phyloP scores from a whole-genome alignment of 2,797 vertebrate genomes.

The Pangasius larnaudii region DNA sequence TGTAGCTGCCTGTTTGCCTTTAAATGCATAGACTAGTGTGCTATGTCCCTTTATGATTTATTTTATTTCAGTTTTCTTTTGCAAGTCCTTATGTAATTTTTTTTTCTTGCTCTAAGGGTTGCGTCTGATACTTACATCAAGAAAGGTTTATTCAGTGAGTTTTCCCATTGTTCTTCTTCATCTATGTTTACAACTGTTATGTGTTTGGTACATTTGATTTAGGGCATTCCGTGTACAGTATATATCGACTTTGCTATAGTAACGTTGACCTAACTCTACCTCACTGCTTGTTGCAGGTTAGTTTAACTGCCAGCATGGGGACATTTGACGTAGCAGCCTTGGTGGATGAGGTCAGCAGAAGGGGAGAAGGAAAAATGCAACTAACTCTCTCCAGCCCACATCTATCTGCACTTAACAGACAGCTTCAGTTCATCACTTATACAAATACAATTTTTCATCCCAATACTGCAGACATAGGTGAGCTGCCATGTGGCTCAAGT shows the following conservation, averaged over 20 bases:
- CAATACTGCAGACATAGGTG: slow-evolving; percentile 86
- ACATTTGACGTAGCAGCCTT: slow-evolving; percentile 83
- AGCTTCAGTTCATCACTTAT: slow-evolving; percentile 88
- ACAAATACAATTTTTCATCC: slow-evolving; percentile 86
- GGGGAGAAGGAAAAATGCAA: slow-evolving; percentile 75
- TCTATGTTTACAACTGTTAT: background rate
- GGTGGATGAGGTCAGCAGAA: slow-evolving; percentile 77
- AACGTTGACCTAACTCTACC: background rate
- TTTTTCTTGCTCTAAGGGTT: slow-evolving; percentile 66
- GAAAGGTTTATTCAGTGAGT: slow-evolving; percentile 66
- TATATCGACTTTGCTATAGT: background rate
- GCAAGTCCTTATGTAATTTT: no score
- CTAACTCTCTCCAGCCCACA: slow-evolving; percentile 74
- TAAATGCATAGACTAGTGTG: no score
- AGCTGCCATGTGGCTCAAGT: background rate
- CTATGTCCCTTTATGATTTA: background rate
- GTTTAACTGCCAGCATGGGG: slow-evolving; percentile 80
- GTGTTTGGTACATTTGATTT: background rate
- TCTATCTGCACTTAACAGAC: slow-evolving; percentile 82
- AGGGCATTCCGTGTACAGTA: background rate
- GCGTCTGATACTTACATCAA: slow-evolving; percentile 65
- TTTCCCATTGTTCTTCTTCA: background rate
- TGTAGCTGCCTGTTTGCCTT: background rate
- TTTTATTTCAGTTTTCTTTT: background rate
- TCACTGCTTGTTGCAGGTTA: slow-evolving; percentile 72